These are phyloP conservation scores for Phataginus tetradactyla DNA, from an alignment of 2,797 vertebrate genomes.

Conservation along the genomic window DNA sequence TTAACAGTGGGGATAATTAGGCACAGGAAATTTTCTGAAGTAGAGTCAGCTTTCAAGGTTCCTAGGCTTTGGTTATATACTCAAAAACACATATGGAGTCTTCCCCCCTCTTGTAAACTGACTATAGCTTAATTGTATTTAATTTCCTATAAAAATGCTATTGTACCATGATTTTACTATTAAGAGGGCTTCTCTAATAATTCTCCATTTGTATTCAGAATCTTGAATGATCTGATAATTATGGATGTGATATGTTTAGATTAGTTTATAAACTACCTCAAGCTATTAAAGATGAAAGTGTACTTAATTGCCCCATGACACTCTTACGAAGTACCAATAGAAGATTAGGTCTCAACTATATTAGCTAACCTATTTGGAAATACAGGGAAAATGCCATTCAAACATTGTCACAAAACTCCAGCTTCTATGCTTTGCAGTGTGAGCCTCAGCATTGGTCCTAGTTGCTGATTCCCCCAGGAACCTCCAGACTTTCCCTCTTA, in stretches of 20 bases:
- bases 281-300: background rate
- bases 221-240: background rate
- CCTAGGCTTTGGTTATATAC: background rate
- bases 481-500: background rate
- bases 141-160: background rate
- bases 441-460: background rate
- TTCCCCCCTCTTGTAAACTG: background rate
- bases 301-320: background rate
- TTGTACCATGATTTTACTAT: background rate
- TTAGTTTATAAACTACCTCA: background rate
- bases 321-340: background rate
- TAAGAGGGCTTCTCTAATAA: background rate
- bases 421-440: background rate
- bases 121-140: background rate
- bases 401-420: background rate
- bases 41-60: background rate
- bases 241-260: background rate
- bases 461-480: background rate
- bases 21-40: background rate
- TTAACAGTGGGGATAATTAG: background rate
- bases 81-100: background rate
- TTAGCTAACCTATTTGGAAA: background rate
- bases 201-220: constrained; percentile 11
- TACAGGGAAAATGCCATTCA: background rate
- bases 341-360: background rate